Percentiles rank a stretch among this genome's conserved stretches.
These are phyloP conservation scores for Drosophila erecta DNA, from an alignment of 1,140 invertebrate genomes.

Conservation along the genomic window DNA sequence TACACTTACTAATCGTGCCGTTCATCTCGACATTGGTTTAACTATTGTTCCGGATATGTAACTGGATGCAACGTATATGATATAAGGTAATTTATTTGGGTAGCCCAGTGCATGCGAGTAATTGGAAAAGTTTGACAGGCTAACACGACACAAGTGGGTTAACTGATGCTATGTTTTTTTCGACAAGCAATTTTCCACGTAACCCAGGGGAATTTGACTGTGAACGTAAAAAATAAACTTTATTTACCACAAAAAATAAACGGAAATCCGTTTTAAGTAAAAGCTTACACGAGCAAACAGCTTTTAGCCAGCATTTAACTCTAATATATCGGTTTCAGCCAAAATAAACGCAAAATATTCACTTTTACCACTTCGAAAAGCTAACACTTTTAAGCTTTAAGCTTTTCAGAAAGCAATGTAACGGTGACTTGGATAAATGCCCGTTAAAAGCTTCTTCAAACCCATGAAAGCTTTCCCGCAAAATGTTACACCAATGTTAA, in stretches of 20 bases:
- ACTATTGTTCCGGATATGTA: slow-evolving; percentile 25
- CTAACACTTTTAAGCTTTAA: slow-evolving; percentile 1
- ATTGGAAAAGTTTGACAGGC: slow-evolving; percentile 6
- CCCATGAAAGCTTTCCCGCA: neutral
- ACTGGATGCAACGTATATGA: neutral
- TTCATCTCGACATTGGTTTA: neutral
- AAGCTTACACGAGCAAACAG: neutral
- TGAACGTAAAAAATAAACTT: neutral
- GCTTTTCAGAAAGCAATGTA: neutral
- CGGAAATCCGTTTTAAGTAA: neutral
- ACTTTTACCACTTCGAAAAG: neutral
- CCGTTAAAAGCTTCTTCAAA: slow-evolving; percentile 6
- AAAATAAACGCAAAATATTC: neutral
- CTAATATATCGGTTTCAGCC: neutral
- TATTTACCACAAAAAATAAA: neutral
- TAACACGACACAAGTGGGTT: slow-evolving; percentile 6
- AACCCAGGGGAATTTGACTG: neutral
- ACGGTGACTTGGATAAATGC: neutral
- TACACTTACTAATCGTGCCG: neutral
- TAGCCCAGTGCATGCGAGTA: slow-evolving; percentile 10
- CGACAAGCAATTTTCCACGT: neutral
- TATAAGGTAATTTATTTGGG: neutral
- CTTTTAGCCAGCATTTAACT: slow-evolving; percentile 2
- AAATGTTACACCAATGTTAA: slow-evolving; percentile 42
- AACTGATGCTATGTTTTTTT: neutral